Percentiles rank a stretch among this genome's conserved stretches.
phyloP scores from a whole-genome alignment of 92 coral and sea anemone genomes.

The Porites cylindrica region DNA sequence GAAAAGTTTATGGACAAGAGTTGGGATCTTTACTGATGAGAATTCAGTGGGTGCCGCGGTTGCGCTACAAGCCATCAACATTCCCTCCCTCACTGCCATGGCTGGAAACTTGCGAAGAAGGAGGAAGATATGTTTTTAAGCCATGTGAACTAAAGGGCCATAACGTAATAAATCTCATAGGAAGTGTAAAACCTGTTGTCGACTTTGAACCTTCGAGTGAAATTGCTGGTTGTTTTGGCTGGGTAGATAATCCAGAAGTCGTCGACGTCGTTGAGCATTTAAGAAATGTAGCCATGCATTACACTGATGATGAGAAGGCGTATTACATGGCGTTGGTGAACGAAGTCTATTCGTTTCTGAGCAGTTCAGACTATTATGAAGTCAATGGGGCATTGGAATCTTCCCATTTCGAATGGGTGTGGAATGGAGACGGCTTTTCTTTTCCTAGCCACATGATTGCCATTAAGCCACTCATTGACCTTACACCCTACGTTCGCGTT shows the following conservation, averaged over 20 bases:
- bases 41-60: conserved; percentile 53
- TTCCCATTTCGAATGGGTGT: conserved; percentile 50
- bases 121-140: conserved; percentile 30
- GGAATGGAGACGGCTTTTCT: conserved; percentile 80
- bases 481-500: conserved; percentile 58
- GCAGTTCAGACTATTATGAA: neutral
- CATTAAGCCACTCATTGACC: conserved; percentile 39
- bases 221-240: conserved; percentile 52
- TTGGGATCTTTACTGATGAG: conserved; percentile 15
- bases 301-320: conserved; percentile 50
- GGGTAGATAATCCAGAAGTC: conserved; percentile 49
- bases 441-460: conserved; percentile 54
- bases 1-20: neutral
- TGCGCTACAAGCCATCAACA: conserved; percentile 18
- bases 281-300: conserved; percentile 26
- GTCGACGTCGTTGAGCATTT: conserved; percentile 57
- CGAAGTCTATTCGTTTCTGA: conserved; percentile 55
- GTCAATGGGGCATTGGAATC: conserved; percentile 22
- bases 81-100: conserved; percentile 41
- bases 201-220: conserved; percentile 17
- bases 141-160: conserved; percentile 56
- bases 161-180: conserved; percentile 46
- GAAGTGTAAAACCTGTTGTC: conserved; percentile 54
- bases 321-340: conserved; percentile 39
- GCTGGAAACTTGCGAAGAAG: neutral